Conservation (phyloP, 92 coral and sea anemone species). For the Isaurus tuberculatus region DNA sequence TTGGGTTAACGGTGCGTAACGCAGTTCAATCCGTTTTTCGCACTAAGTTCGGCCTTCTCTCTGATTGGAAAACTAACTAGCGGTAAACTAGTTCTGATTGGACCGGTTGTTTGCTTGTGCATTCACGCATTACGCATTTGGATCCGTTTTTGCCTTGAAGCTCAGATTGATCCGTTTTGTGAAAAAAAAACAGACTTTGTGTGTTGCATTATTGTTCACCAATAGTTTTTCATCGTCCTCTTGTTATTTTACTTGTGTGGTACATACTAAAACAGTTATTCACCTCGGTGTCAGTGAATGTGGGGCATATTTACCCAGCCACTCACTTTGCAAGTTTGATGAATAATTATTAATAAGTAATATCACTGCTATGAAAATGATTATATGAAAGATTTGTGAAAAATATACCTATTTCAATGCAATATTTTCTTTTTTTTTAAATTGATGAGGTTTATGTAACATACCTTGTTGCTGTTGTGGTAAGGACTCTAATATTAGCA, state of each 20-base stretch:
- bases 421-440: constrained; percentile 30
- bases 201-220: constrained; percentile 41
- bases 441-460: neutral
- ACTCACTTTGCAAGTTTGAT: constrained; percentile 23
- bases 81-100: no score
- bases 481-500: constrained; percentile 26
- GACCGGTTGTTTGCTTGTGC: no score
- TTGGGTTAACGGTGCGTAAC: no score
- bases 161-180: no score
- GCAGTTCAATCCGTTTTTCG: no score
- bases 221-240: constrained; percentile 45
- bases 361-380: constrained; percentile 48
- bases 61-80: no score
- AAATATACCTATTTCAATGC: constrained; percentile 33
- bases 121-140: no score
- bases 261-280: no score
- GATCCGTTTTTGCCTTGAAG: no score
- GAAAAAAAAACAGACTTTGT: constrained; percentile 2
- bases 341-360: constrained; percentile 49
- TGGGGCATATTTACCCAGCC: constrained; percentile 28
- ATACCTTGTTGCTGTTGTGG: constrained; percentile 41
- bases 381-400: constrained; percentile 47
- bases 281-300: constrained; percentile 31
- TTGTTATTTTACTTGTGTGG: constrained; percentile 14
- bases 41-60: no score